A percentile compares a stretch with the other conserved stretches of the same genome.
Evolutionary conservation across 2,113 vertebrate genomes (phyloP).

Genomic region (Cochlearius cochlearius): DNA sequence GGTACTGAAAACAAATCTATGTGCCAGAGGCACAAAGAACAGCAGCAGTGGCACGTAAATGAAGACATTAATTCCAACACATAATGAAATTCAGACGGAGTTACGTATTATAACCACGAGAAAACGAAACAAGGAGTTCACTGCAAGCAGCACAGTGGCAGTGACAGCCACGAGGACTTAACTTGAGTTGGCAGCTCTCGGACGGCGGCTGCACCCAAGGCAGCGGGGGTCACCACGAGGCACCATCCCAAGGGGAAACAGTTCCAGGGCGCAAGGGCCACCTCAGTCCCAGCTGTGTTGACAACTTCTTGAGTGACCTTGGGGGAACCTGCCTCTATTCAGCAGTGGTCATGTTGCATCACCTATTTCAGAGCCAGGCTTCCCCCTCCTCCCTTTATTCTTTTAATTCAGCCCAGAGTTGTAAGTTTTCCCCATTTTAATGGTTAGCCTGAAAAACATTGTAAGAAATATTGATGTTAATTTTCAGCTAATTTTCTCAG

Average conservation of each 20-base stretch:
- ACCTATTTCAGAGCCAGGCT: neutral
- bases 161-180: neutral
- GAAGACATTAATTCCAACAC: neutral
- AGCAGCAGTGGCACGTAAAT: neutral
- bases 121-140: neutral
- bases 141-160: neutral
- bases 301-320: neutral
- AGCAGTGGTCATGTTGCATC: accelerated
- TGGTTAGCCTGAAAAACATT: neutral
- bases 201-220: neutral
- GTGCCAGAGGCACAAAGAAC: neutral
- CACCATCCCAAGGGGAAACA: neutral
- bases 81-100: neutral
- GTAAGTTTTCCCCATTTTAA: neutral
- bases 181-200: neutral
- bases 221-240: accelerated
- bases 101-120: neutral
- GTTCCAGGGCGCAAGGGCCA: too few species aligned
- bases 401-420: neutral
- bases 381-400: neutral
- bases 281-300: neutral
- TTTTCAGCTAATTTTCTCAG: neutral
- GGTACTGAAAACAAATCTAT: neutral
- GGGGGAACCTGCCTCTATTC: neutral
- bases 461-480: neutral